These are phyloP conservation scores for Zaprionus vittiger DNA, from an alignment of 1,140 invertebrate species.

Conservation along the genomic window DNA sequence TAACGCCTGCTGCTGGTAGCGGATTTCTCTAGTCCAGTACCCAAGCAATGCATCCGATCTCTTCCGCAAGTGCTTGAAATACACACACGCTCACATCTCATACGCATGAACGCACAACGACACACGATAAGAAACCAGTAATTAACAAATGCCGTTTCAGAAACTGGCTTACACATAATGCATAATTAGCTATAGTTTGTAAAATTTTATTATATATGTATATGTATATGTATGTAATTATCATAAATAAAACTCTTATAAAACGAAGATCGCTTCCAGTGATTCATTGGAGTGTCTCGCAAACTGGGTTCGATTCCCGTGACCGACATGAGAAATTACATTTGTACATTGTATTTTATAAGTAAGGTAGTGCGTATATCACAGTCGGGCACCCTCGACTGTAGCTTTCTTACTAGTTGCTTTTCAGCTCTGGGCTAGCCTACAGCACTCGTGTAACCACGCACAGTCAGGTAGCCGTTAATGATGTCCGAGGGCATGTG, in stretches of 20 bases:
- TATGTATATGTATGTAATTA: slow-evolving; percentile 39
- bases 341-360: too few relatives aligned
- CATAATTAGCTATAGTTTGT: slow-evolving; percentile 55
- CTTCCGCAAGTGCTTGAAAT: slow-evolving; percentile 35
- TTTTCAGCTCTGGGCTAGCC: slow-evolving; percentile 81
- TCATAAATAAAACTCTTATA: slow-evolving; percentile 50
- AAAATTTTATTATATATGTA: slow-evolving; percentile 57
- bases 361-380: too few relatives aligned
- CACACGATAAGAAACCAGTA: slow-evolving; percentile 22
- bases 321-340: too few relatives aligned
- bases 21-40: slow-evolving; percentile 32
- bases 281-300: too few relatives aligned
- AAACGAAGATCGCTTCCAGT: neutral
- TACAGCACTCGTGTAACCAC: slow-evolving; percentile 94
- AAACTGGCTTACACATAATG: slow-evolving; percentile 50
- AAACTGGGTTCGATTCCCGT: too few relatives aligned
- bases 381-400: too few relatives aligned
- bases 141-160: slow-evolving; percentile 46
- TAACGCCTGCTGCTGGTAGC: slow-evolving; percentile 25
- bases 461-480: slow-evolving; percentile 92
- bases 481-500: slow-evolving; percentile 95
- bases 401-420: too few relatives aligned
- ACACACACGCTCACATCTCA: slow-evolving; percentile 20
- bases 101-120: slow-evolving; percentile 18
- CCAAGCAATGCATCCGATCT: slow-evolving; percentile 36